Conservation (phyloP, 2,888 invertebrate genomes). For the Ochropleura plecta region DNA sequence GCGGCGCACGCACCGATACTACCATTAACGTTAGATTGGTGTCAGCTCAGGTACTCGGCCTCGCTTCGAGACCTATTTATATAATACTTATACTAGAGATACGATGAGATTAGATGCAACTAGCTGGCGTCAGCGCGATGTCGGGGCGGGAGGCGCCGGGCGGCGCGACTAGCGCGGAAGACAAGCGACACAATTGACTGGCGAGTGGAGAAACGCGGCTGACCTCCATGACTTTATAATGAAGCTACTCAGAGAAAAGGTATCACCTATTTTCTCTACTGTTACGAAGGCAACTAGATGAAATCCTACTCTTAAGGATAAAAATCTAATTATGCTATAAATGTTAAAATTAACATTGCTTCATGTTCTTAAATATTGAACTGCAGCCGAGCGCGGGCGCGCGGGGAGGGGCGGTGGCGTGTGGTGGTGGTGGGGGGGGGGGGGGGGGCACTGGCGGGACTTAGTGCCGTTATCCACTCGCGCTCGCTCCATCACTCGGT, state of each 20-base stretch:
- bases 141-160: slow-evolving; percentile 43
- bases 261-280: slow-evolving; percentile 89
- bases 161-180: slow-evolving; percentile 66
- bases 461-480: slow-evolving; percentile 85
- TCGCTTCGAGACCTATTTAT: slow-evolving; percentile 78
- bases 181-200: slow-evolving; percentile 86
- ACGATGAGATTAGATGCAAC: slow-evolving; percentile 79
- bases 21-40: slow-evolving; percentile 82
- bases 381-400: slow-evolving; percentile 69
- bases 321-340: slow-evolving; percentile 89
- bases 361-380: slow-evolving; percentile 83
- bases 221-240: slow-evolving; percentile 79
- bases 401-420: slow-evolving; percentile 42
- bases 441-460: slow-evolving; percentile 62
- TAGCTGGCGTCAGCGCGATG: slow-evolving; percentile 83
- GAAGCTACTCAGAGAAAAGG: slow-evolving; percentile 88
- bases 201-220: slow-evolving; percentile 79
- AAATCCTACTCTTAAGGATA: slow-evolving; percentile 90
- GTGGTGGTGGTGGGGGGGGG: background rate
- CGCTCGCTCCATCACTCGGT: slow-evolving; percentile 59
- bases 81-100: slow-evolving; percentile 80
- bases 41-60: slow-evolving; percentile 85
- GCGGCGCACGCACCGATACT: slow-evolving; percentile 59
- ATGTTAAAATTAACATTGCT: slow-evolving; percentile 91
- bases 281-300: slow-evolving; percentile 90